phyloP scores from a whole-genome alignment of 37 sponge, comb jelly and placozoan genomes.

The Petrosia ficiformis region DNA sequence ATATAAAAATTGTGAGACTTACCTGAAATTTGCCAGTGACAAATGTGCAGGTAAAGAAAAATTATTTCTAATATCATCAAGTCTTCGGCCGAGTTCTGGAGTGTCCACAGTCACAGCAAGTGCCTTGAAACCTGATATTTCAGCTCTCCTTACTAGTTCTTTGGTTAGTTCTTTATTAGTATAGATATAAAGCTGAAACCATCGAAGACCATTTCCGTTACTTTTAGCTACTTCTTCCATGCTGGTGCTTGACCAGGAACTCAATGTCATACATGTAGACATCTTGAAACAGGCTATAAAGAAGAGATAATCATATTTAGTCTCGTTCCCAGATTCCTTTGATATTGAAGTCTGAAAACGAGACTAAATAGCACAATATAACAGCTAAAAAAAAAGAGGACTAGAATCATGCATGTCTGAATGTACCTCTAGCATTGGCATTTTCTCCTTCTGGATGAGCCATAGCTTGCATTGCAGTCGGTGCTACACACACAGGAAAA shows the following conservation, averaged over 20 bases:
- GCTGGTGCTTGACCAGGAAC: conserved; percentile 34
- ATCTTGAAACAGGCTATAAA: conserved; percentile 11
- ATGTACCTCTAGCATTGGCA: conserved; percentile 80
- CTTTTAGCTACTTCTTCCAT: conserved; percentile 50
- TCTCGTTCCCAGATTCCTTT: too few species aligned
- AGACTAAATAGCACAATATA: too few species aligned
- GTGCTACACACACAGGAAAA: conserved; percentile 81
- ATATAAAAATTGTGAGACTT: background rate
- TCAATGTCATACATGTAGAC: conserved; percentile 47
- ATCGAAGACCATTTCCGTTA: conserved; percentile 7
- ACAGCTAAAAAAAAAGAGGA: background rate
- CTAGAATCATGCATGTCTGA: background rate
- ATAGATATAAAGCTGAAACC: conserved; percentile 57
- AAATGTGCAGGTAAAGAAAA: conserved; percentile 46
- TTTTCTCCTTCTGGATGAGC: conserved; percentile 85
- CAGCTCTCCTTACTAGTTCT: conserved; percentile 37
- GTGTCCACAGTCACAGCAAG: conserved; percentile 55
- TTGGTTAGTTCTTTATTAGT: conserved; percentile 19
- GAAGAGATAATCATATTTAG: too few species aligned
- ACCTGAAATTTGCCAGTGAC: conserved; percentile 65
- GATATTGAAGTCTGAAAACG: too few species aligned
- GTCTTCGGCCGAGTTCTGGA: background rate
- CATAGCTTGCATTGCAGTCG: conserved; percentile 89
- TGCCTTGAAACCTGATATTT: conserved; percentile 39
- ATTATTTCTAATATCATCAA: background rate